Evolutionary conservation across 2,888 invertebrate genomes (phyloP).

Genomic region (Cataglyphis albicans): DNA sequence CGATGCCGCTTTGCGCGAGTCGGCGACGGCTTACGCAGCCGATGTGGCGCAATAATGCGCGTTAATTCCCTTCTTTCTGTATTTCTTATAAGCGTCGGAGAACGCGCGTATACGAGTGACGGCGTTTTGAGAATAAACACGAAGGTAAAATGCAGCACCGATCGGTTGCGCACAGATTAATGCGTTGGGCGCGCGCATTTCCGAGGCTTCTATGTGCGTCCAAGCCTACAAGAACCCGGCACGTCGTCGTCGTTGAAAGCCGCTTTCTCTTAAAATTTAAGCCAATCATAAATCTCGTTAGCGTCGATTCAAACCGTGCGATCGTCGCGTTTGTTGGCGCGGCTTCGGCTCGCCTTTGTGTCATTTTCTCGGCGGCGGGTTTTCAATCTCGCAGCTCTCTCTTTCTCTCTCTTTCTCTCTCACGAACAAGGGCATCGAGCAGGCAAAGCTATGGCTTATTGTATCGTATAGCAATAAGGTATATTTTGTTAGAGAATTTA

Average conservation of each 20-base stretch:
- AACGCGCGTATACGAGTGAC: neutral
- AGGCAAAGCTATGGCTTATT: neutral
- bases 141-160: conserved; percentile 34
- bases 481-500: neutral
- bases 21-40: neutral
- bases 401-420: neutral
- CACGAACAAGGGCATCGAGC: neutral
- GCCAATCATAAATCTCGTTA: conserved; percentile 63
- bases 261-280: conserved; percentile 61
- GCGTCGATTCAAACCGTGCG: conserved; percentile 57
- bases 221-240: neutral
- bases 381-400: neutral
- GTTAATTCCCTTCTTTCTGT: neutral
- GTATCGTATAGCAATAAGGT: neutral
- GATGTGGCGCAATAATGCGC: conserved; percentile 17
- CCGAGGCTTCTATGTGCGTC: conserved; percentile 34
- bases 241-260: conserved; percentile 25
- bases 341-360: conserved; percentile 30
- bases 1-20: neutral
- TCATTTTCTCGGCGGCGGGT: conserved; percentile 14
- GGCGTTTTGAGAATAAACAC: conserved; percentile 35
- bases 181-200: conserved; percentile 19
- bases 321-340: conserved; percentile 34
- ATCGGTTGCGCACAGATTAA: conserved; percentile 32
- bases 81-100: neutral